Conservation (phyloP, 2,797 vertebrate species). For the Clarias fuscus region DNA sequence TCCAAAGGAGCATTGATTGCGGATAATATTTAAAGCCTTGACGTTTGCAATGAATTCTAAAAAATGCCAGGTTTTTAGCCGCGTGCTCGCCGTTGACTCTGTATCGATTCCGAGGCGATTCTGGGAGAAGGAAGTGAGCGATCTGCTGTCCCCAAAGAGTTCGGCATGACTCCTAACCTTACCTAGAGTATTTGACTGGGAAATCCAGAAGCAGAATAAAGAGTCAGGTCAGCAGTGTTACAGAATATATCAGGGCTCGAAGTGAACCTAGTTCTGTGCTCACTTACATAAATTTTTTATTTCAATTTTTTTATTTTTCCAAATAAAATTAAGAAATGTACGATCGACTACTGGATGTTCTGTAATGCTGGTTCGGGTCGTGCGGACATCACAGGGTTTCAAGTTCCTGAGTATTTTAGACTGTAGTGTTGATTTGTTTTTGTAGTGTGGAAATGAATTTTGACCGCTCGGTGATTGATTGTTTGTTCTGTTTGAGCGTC, state of each 20-base stretch:
- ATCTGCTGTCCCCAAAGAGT: conserved; percentile 8
- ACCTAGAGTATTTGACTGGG: conserved; percentile 3
- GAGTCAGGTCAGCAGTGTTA: background rate
- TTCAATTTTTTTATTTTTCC: background rate
- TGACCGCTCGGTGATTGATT: conserved; percentile 31
- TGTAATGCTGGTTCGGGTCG: background rate
- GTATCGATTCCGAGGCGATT: conserved; percentile 44
- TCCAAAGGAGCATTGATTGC: conserved; percentile 53
- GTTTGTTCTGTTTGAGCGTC: conserved; percentile 15
- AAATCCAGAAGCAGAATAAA: background rate
- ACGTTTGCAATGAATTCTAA: conserved; percentile 43
- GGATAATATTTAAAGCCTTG: conserved; percentile 40
- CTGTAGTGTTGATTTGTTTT: background rate
- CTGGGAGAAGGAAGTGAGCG: conserved; percentile 24
- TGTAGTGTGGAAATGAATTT: conserved; percentile 25
- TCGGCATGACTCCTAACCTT: conserved; percentile 22
- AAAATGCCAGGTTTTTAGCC: conserved; percentile 45
- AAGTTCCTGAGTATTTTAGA: conserved; percentile 2
- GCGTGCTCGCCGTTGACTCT: conserved; percentile 33
- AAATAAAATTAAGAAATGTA: background rate
- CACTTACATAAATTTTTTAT: background rate
- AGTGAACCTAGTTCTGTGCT: background rate
- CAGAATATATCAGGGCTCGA: background rate
- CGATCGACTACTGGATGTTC: background rate
- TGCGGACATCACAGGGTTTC: background rate